These are phyloP conservation scores for Orientallactaga bullata DNA, from an alignment of 2,113 vertebrate genomes.

Conservation along the genomic window DNA sequence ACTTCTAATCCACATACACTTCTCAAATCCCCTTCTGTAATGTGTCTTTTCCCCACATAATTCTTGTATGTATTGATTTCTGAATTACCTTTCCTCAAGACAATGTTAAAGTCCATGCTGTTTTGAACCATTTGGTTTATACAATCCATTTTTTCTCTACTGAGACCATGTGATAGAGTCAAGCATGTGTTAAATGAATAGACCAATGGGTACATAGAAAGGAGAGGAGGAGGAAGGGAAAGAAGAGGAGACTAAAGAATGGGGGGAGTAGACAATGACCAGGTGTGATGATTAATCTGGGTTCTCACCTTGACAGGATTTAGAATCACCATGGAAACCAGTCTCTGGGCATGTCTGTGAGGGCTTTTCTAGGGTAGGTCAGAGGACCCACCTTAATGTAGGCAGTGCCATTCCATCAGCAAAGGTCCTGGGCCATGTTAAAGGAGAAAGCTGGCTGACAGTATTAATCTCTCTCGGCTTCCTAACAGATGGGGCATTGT, in stretches of 20 bases:
- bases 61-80: background rate
- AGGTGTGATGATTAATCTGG: background rate
- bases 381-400: too few relatives aligned
- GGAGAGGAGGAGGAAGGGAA: background rate
- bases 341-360: too few relatives aligned
- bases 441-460: too few relatives aligned
- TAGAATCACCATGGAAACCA: too few relatives aligned
- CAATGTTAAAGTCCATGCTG: background rate
- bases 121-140: background rate
- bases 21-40: background rate
- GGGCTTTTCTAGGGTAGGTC: too few relatives aligned
- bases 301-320: too few relatives aligned
- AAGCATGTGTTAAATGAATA: background rate
- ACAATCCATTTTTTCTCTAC: background rate
- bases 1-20: background rate
- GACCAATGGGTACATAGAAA: background rate
- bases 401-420: too few relatives aligned
- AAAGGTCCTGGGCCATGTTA: too few relatives aligned
- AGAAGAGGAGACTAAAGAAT: background rate
- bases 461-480: too few relatives aligned
- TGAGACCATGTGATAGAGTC: background rate
- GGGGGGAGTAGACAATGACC: fast-evolving
- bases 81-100: background rate
- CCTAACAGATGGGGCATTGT: too few relatives aligned
- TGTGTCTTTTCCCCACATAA: background rate